A percentile compares a stretch with the other conserved stretches of the same genome.
phyloP scores from a whole-genome alignment of 2,888 invertebrate species.

The Synanthedon tipuliformis region DNA sequence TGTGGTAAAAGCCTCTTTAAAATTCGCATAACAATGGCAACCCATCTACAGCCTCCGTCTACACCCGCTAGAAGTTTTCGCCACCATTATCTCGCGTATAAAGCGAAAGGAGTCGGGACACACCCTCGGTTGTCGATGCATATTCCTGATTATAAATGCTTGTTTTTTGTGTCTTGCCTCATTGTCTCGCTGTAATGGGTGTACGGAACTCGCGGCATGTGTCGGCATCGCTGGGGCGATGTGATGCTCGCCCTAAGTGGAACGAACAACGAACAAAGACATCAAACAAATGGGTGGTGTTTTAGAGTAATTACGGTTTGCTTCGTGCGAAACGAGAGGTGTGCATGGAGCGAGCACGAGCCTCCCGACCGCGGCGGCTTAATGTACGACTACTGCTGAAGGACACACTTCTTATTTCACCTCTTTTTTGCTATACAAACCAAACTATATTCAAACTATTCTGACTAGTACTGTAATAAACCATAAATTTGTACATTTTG shows the following conservation, averaged over 20 bases:
- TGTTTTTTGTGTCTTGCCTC: conserved; percentile 60
- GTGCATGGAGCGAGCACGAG: conserved; percentile 41
- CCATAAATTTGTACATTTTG: no score
- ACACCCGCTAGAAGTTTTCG: conserved; percentile 39
- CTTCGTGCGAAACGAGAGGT: conserved; percentile 64
- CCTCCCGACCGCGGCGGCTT: conserved; percentile 17
- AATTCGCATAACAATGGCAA: conserved; percentile 9
- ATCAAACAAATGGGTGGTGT: conserved; percentile 71
- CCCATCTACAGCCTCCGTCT: conserved; percentile 36
- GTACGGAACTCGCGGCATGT: conserved; percentile 57
- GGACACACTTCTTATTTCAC: conserved; percentile 7
- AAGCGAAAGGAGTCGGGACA: conserved; percentile 34
- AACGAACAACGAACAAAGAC: conserved; percentile 69
- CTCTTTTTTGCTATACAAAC: conserved; percentile 42
- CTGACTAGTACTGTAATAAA: no score
- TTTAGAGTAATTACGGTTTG: conserved; percentile 69
- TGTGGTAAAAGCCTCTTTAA: conserved; percentile 12
- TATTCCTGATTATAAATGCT: conserved; percentile 67
- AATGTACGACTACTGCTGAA: conserved; percentile 25
- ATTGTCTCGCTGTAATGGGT: conserved; percentile 59
- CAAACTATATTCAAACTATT: conserved; percentile 24
- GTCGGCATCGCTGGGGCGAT: conserved; percentile 61
- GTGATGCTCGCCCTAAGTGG: conserved; percentile 54
- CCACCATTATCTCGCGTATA: conserved; percentile 43
- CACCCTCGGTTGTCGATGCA: conserved; percentile 55